A percentile compares a stretch with the other conserved stretches of the same genome.
Conservation (phyloP, 2,888 invertebrate genomes). For the Scaptodrosophila latifasciaeformis region DNA sequence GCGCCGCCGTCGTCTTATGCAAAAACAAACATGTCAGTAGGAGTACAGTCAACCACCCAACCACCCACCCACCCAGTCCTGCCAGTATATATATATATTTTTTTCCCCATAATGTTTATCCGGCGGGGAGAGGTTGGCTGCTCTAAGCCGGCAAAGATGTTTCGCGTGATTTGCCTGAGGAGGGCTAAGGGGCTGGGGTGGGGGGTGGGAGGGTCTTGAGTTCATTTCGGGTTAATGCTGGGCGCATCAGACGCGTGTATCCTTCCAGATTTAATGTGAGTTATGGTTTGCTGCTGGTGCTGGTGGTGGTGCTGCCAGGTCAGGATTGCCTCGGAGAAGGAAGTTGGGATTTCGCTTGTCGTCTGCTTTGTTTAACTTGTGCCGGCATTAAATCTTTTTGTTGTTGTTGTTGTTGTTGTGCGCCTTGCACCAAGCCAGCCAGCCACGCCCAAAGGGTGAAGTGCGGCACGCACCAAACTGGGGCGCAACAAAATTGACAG, state of each 20-base stretch:
- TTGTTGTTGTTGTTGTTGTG: background rate
- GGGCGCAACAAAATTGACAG: conserved; percentile 42
- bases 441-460: background rate
- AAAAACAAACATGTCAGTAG: conserved; percentile 66
- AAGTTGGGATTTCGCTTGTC: background rate
- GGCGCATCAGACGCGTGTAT: conserved; percentile 53
- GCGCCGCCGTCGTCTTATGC: conserved; percentile 51
- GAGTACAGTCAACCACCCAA: conserved; percentile 6
- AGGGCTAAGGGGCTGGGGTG: background rate
- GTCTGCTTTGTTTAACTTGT: conserved; percentile 41
- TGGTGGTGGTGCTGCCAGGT: conserved; percentile 17
- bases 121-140: conserved; percentile 40
- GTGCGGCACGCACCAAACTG: conserved; percentile 12
- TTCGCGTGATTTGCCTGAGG: conserved; percentile 55
- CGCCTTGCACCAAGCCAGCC: conserved; percentile 6
- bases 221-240: conserved; percentile 64
- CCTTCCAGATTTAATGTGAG: conserved; percentile 64
- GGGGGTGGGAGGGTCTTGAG: conserved; percentile 16
- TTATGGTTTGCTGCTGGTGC: conserved; percentile 42
- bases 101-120: conserved; percentile 55
- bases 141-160: conserved; percentile 58
- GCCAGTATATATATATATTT: background rate
- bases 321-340: too few relatives aligned
- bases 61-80: background rate
- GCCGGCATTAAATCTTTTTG: conserved; percentile 5